Evolutionary conservation across 1,140 invertebrate genomes (phyloP).

Genomic region (Meloidogyne floridensis): DNA sequence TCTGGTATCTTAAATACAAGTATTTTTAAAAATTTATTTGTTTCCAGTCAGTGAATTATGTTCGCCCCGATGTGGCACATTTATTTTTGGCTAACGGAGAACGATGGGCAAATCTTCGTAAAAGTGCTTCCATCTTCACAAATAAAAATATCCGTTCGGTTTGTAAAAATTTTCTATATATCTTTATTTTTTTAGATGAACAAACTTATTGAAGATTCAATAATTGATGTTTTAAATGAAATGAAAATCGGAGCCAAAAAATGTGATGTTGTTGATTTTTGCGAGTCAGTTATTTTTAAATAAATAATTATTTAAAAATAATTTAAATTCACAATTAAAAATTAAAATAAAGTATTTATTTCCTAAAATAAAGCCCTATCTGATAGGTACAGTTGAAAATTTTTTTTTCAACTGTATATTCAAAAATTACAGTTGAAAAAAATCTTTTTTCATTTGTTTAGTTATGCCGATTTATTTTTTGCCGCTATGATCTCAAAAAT

Average conservation of each 20-base stretch:
- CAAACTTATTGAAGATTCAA: neutral
- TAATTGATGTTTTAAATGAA: neutral
- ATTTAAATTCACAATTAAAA: neutral
- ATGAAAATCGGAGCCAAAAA: neutral
- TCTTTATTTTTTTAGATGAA: neutral
- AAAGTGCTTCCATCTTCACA: neutral
- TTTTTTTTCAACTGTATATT: too few species aligned
- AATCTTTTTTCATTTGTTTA: too few species aligned
- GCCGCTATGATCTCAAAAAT: too few species aligned
- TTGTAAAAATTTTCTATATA: too few species aligned
- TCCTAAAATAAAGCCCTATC: too few species aligned
- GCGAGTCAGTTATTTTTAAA: neutral
- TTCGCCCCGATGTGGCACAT: neutral
- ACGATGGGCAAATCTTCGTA: neutral
- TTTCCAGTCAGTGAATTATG: neutral
- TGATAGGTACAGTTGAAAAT: too few species aligned
- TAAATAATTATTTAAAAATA: neutral
- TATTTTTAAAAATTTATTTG: neutral
- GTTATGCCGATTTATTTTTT: too few species aligned
- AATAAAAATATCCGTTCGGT: neutral
- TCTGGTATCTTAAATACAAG: neutral
- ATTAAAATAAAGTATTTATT: neutral
- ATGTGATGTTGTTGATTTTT: neutral
- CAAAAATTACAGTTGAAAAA: too few species aligned
- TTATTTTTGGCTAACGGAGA: constrained; percentile 4